These are phyloP conservation scores for Diacarnus erythraeanus DNA, from an alignment of 37 sponge, comb jelly and placozoan species.

Conservation along the genomic window DNA sequence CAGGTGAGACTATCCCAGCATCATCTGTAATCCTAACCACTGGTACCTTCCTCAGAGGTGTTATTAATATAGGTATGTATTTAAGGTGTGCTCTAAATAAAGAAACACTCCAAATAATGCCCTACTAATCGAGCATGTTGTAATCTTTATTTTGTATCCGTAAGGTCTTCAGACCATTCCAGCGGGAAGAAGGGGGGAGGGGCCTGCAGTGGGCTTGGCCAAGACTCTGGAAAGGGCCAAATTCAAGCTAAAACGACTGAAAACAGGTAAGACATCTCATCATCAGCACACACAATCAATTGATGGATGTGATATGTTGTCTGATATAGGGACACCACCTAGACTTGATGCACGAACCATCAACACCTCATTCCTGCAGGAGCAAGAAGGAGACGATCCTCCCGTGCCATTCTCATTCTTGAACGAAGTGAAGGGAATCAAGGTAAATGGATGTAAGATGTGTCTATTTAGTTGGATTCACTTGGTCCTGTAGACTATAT, in stretches of 20 bases:
- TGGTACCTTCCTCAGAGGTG: conserved; percentile 82
- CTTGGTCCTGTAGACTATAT: neutral
- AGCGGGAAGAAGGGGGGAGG: conserved; percentile 82
- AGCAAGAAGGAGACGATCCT: conserved; percentile 67
- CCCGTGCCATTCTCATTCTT: conserved; percentile 89
- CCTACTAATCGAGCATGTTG: neutral
- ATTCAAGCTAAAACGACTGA: conserved; percentile 69
- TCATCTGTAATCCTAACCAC: conserved; percentile 75
- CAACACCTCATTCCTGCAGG: conserved; percentile 26
- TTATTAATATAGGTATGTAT: conserved; percentile 71
- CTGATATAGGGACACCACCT: conserved; percentile 78
- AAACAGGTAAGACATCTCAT: conserved; percentile 53
- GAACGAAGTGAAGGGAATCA: conserved; percentile 41
- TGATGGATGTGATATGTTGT: neutral
- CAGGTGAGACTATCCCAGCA: conserved; percentile 26
- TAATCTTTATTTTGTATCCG: neutral
- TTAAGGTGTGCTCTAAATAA: neutral
- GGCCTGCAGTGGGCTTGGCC: conserved; percentile 72
- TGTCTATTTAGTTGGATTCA: neutral
- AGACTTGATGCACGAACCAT: conserved; percentile 65
- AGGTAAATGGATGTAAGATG: neutral
- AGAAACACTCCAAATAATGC: neutral
- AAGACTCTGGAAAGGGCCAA: conserved; percentile 61
- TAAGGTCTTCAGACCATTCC: conserved; percentile 59
- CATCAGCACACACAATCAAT: too few relatives aligned